Conservation (phyloP, 2,888 invertebrate genomes). For the Nomada fabriciana region DNA sequence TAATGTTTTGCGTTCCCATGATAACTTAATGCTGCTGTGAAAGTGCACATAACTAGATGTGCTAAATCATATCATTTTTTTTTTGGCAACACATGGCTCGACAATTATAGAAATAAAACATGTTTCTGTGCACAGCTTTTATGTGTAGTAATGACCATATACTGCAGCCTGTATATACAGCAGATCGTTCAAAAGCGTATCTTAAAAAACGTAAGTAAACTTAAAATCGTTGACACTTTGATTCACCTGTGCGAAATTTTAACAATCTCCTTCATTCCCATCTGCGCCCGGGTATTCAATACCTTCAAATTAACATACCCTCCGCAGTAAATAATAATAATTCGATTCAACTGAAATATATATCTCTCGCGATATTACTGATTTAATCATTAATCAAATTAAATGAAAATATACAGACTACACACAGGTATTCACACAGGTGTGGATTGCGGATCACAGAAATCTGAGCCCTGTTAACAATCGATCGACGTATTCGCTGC, state of each 20-base stretch:
- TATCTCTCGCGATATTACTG: neutral
- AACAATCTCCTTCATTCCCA: neutral
- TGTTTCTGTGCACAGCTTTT: neutral
- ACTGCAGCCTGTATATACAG: neutral
- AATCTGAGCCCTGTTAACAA: slow-evolving; percentile 67
- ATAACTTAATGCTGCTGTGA: too few species aligned
- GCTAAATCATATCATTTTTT: too few species aligned
- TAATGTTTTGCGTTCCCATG: too few species aligned
- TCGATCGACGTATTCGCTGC: slow-evolving; percentile 67
- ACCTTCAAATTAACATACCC: neutral
- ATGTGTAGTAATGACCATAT: neutral
- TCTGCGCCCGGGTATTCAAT: neutral
- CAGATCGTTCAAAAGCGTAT: slow-evolving; percentile 7
- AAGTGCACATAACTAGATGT: too few species aligned
- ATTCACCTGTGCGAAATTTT: neutral
- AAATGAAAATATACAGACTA: neutral
- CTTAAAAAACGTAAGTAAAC: slow-evolving; percentile 1
- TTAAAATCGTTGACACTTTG: neutral
- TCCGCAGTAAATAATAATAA: neutral
- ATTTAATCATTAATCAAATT: neutral
- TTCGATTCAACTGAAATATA: neutral
- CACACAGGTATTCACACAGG: neutral
- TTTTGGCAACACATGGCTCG: neutral
- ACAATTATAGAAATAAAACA: slow-evolving; percentile 7
- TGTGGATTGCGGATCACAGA: slow-evolving; percentile 31